phyloP scores from a whole-genome alignment of 2,888 invertebrate species.

The Dryocosmus kuriphilus region DNA sequence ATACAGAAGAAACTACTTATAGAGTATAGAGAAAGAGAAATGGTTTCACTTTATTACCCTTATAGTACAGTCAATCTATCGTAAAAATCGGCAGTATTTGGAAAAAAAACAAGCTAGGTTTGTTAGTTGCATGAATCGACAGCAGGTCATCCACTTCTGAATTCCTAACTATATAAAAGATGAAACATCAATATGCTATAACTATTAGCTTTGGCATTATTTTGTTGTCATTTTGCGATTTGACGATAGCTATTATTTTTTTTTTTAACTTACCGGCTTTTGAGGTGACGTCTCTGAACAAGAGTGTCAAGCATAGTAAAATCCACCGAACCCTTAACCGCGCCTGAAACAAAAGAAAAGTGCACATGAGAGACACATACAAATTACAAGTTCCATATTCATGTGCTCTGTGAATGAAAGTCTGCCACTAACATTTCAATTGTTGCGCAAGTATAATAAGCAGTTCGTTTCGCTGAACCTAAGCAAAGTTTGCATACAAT shows the following conservation, averaged over 20 bases:
- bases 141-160: too few relatives aligned
- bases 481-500: background rate
- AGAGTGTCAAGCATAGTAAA: slow-evolving; percentile 65
- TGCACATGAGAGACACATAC: slow-evolving; percentile 6
- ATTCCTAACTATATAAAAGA: too few relatives aligned
- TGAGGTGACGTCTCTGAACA: slow-evolving; percentile 65
- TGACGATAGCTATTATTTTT: too few relatives aligned
- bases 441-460: background rate
- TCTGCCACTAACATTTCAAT: slow-evolving; percentile 2
- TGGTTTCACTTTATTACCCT: too few relatives aligned
- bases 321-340: slow-evolving; percentile 64
- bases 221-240: too few relatives aligned
- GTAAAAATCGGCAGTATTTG: too few relatives aligned
- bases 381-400: background rate
- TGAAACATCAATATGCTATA: too few relatives aligned
- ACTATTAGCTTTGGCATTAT: too few relatives aligned
- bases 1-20: slow-evolving; percentile 26
- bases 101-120: too few relatives aligned
- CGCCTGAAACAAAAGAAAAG: slow-evolving; percentile 66
- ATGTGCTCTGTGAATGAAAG: background rate
- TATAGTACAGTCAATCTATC: too few relatives aligned
- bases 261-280: slow-evolving; percentile 69
- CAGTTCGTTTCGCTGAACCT: background rate
- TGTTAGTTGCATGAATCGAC: too few relatives aligned
- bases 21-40: slow-evolving; percentile 23